Base-by-base conservation (phyloP, 2,113 vertebrate genomes). In the Pedionomus torquatus region DNA sequence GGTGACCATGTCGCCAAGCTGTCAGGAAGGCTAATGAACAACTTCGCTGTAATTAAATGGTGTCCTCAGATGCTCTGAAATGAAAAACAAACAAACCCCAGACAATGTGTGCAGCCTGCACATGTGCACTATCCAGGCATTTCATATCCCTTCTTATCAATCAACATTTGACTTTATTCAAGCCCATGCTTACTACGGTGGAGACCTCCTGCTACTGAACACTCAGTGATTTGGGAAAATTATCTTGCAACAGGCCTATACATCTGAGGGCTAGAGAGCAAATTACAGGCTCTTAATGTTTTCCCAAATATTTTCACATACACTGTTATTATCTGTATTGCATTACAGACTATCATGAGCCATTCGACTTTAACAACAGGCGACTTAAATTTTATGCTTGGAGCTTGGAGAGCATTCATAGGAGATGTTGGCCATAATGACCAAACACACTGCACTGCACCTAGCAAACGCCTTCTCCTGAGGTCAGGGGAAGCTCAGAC, bases 231-330 rank as follows among this genome's bases (percentile, higher is more conserved):
- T 83, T 81, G 19, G 43, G 70, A 65, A 90, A 93, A 93, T 68
- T 28, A 6, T 76, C 86, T 90, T 87, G 88, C 76, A 92, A 92
- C 26, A 94, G 43, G 35, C 48, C 51, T 31, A 37, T 23, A 20
- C 15, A 65, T 92, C 65, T 89, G 74, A 94, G 74, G 65, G 43
- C 57, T 84, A 75, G 43, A 87, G 43, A 89, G 55, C 51, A 96
- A 97, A 96, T 93, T 96, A 95, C 72, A 96, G 92, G 64, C 65
- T 93, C 39, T 26, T 81, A 26, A 71, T 93, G 90, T 82, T 94
- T 94, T 71, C 69, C 83, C 68, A 86, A 92, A 71, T 92, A 89
- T 90, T 93, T 92, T 93, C 43, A 78, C 60, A n/a, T 68, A 14
- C 0, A 17, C 80, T 96, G 82, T 97, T 90, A 97, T 97, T 96